phyloP scores from a whole-genome alignment of 2,888 invertebrate species.

The Philhelius pedissequus region DNA sequence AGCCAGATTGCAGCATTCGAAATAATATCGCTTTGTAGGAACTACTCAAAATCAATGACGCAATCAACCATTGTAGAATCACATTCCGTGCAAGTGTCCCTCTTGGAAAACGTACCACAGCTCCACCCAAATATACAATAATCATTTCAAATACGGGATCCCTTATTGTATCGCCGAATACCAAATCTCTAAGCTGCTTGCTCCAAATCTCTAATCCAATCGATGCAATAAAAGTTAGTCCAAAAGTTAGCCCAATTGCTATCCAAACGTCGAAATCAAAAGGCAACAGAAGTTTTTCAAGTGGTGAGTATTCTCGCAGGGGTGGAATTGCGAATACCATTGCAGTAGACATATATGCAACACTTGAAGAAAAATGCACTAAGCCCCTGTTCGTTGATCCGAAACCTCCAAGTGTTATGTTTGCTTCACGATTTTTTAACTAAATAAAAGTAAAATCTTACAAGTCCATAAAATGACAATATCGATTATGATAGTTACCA shows the following conservation, averaged over 20 bases:
- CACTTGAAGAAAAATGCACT: slow-evolving; percentile 31
- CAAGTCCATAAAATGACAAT: too few relatives aligned
- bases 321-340: slow-evolving; percentile 58
- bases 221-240: slow-evolving; percentile 17
- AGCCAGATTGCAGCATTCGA: slow-evolving; percentile 42
- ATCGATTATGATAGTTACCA: slow-evolving; percentile 72
- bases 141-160: slow-evolving; percentile 47
- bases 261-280: slow-evolving; percentile 30
- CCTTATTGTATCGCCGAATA: slow-evolving; percentile 32
- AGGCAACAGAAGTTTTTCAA: slow-evolving; percentile 34
- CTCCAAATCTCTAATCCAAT: background rate
- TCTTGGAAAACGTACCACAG: slow-evolving; percentile 25
- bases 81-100: slow-evolving; percentile 14
- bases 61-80: slow-evolving; percentile 49
- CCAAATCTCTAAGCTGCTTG: background rate
- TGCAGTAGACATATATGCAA: slow-evolving; percentile 4
- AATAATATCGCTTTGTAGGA: slow-evolving; percentile 49
- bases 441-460: background rate
- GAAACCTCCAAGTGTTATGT: slow-evolving; percentile 47
- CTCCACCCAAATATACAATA: slow-evolving; percentile 42
- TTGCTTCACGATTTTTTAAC: slow-evolving; percentile 29
- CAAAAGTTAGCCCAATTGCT: slow-evolving; percentile 23
- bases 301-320: slow-evolving; percentile 26
- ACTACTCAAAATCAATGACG: slow-evolving; percentile 36
- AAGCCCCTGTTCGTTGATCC: slow-evolving; percentile 32